phyloP scores from a whole-genome alignment of 2,797 vertebrate species.

The Alexandromys oeconomus region DNA sequence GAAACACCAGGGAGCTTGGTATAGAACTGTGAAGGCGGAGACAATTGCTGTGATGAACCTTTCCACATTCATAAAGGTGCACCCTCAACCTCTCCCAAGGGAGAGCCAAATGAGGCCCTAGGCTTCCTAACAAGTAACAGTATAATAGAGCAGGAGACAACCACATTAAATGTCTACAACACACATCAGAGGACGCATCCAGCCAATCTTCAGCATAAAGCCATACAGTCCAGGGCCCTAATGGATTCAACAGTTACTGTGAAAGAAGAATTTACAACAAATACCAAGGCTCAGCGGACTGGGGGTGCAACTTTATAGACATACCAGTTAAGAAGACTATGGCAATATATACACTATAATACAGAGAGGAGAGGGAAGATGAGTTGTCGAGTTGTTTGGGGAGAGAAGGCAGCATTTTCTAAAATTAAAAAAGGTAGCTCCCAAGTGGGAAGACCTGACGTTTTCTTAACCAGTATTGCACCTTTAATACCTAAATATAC shows the following conservation, averaged over 20 bases:
- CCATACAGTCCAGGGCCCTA: constrained; percentile 86
- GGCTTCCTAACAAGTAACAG: constrained; percentile 86
- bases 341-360: constrained; percentile 64
- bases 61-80: constrained; percentile 86
- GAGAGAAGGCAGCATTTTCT: neutral
- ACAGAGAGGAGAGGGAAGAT: constrained; percentile 3
- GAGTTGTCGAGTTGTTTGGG: neutral
- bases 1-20: constrained; percentile 66
- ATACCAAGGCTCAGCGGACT: constrained; percentile 83
- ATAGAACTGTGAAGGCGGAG: constrained; percentile 50
- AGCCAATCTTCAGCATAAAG: constrained; percentile 84
- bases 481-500: constrained; percentile 93
- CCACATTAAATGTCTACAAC: constrained; percentile 85
- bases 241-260: constrained; percentile 85
- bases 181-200: constrained; percentile 86
- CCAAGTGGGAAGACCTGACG: constrained; percentile 82
- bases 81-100: constrained; percentile 86
- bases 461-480: constrained; percentile 90
- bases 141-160: constrained; percentile 82
- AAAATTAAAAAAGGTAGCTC: constrained; percentile 65
- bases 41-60: constrained; percentile 42
- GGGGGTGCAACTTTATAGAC: constrained; percentile 89
- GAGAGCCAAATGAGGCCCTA: constrained; percentile 74
- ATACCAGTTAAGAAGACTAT: constrained; percentile 38
- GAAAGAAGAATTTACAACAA: constrained; percentile 87